phyloP scores from a whole-genome alignment of 2,797 vertebrate genomes.

The Pseudopleuronectes americanus region DNA sequence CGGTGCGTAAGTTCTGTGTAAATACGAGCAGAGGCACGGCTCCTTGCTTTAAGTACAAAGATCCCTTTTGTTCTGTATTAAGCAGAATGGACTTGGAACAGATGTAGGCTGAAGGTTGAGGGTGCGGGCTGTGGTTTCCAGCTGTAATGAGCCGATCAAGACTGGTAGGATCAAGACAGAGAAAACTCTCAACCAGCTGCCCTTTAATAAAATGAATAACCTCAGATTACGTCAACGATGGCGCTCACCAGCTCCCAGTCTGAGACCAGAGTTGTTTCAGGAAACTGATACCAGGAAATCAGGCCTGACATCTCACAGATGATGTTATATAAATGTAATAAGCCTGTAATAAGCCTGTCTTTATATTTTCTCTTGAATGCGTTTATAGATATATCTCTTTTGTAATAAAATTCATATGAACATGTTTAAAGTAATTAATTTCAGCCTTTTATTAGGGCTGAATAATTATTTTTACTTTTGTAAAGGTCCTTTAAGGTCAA shows the following conservation, averaged over 20 bases:
- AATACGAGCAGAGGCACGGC: not conserved
- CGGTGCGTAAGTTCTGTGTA: constrained; percentile 10
- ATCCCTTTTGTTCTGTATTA: constrained; percentile 48
- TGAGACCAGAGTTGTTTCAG: no score
- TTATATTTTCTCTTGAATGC: no score
- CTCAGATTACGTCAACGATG: not conserved
- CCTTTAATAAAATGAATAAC: not conserved
- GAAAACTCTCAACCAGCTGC: not conserved
- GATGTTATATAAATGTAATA: no score
- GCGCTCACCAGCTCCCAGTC: not conserved
- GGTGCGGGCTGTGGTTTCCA: constrained; percentile 27
- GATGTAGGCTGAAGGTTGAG: constrained; percentile 41
- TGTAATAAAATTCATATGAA: no score
- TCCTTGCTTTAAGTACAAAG: constrained; percentile 54
- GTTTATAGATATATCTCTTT: no score
- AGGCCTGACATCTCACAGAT: no score
- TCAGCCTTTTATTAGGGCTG: not conserved
- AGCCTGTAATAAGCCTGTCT: no score
- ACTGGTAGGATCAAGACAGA: constrained; percentile 13
- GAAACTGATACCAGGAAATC: no score
- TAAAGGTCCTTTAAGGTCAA: no score
- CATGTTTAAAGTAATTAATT: not conserved
- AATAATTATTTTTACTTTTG: not conserved
- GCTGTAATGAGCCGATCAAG: constrained; percentile 2
- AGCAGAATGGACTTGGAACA: constrained; percentile 24